phyloP scores from a whole-genome alignment of 2,797 vertebrate genomes.

The Buceros bicornis region DNA sequence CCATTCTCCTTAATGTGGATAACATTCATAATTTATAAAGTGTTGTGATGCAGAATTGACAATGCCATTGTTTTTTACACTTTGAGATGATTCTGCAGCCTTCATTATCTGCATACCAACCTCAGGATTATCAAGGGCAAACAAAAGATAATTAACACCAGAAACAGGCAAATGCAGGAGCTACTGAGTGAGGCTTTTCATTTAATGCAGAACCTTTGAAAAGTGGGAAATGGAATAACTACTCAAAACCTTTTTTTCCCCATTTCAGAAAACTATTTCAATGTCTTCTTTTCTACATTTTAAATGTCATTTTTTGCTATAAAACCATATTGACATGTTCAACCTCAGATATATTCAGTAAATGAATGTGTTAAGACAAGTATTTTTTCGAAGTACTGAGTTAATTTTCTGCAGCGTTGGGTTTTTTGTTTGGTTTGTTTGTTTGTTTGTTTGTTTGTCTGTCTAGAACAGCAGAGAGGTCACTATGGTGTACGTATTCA shows the following conservation, averaged over 20 bases:
- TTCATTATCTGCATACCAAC: slow-evolving; percentile 92
- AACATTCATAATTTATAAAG: slow-evolving; percentile 98
- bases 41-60: slow-evolving; percentile 97
- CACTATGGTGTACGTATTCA: neutral
- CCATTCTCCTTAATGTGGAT: slow-evolving; percentile 91
- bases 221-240: slow-evolving; percentile 75
- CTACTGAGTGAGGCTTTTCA: slow-evolving; percentile 80
- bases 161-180: slow-evolving; percentile 85
- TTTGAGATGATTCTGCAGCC: slow-evolving; percentile 92
- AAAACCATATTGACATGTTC: slow-evolving; percentile 35
- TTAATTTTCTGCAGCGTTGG: neutral
- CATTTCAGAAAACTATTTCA: slow-evolving; percentile 38
- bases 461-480: neutral
- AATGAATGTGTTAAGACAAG: neutral
- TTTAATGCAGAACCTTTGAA: slow-evolving; percentile 83
- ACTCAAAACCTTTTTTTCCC: slow-evolving; percentile 49
- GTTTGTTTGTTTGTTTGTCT: neutral
- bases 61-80: slow-evolving; percentile 95
- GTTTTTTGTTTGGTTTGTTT: neutral
- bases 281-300: slow-evolving; percentile 20
- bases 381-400: slow-evolving; percentile 16
- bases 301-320: slow-evolving; percentile 26
- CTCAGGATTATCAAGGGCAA: slow-evolving; percentile 96
- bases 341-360: neutral
- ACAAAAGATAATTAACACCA: slow-evolving; percentile 99